Percentiles rank a stretch among this genome's conserved stretches.
phyloP scores from a whole-genome alignment of 30 jellyfish, hydroid and myxozoan species.

The Turritopsis rubra region DNA sequence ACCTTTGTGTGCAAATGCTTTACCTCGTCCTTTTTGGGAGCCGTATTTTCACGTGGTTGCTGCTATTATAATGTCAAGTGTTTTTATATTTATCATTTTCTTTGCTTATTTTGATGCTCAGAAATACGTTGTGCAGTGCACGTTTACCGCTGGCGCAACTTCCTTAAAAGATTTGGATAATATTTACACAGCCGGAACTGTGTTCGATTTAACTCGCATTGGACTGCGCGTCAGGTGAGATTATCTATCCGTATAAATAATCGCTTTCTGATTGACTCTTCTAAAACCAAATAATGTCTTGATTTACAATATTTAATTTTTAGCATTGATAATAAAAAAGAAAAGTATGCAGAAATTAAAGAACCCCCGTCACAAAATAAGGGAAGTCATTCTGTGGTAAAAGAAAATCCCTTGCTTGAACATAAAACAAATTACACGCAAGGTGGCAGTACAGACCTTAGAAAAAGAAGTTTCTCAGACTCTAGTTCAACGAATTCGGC shows the following conservation, averaged over 20 bases:
- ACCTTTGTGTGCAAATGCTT: slow-evolving; percentile 86
- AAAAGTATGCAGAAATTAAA: slow-evolving; percentile 29
- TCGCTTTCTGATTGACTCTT: neutral
- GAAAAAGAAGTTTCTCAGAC: slow-evolving; percentile 31
- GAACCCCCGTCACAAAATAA: slow-evolving; percentile 15
- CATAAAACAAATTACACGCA: slow-evolving; percentile 16
- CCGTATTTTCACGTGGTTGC: slow-evolving; percentile 90
- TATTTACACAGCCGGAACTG: slow-evolving; percentile 75
- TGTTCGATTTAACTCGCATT: slow-evolving; percentile 68
- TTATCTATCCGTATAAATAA: neutral
- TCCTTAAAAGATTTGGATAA: slow-evolving; percentile 51
- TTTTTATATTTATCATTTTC: slow-evolving; percentile 66
- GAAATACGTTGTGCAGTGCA: slow-evolving; percentile 93
- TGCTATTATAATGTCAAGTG: slow-evolving; percentile 81
- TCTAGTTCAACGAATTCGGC: slow-evolving; percentile 20
- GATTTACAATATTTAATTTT: neutral
- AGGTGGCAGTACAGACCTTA: neutral
- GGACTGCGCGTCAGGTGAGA: slow-evolving; percentile 67
- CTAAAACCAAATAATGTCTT: neutral
- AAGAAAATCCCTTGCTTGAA: neutral
- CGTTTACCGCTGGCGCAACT: slow-evolving; percentile 73
- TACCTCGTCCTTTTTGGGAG: slow-evolving; percentile 97
- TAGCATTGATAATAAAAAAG: slow-evolving; percentile 60
- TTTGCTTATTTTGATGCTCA: slow-evolving; percentile 98
- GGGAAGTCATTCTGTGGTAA: slow-evolving; percentile 14